A percentile compares a stretch with the other conserved stretches of the same genome.
These are phyloP conservation scores for Diarsia dahlii DNA, from an alignment of 2,888 invertebrate genomes.

Conservation along the genomic window DNA sequence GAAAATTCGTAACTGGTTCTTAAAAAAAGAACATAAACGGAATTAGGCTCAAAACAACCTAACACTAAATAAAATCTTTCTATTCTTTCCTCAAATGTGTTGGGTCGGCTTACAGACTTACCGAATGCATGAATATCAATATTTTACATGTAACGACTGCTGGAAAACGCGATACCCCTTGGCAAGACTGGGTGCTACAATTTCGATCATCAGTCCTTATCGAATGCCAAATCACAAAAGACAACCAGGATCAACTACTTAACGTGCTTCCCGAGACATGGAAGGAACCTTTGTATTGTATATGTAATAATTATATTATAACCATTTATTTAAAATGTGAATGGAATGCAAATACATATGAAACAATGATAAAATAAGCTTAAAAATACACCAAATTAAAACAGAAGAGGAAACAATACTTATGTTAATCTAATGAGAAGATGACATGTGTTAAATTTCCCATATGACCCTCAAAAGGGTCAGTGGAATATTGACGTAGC, in stretches of 20 bases:
- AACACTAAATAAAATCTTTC: neutral
- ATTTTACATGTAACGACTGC: neutral
- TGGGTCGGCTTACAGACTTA: too few relatives aligned
- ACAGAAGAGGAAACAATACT: too few relatives aligned
- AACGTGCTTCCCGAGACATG: neutral
- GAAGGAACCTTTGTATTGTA: neutral
- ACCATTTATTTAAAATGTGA: too few relatives aligned
- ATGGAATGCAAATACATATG: too few relatives aligned
- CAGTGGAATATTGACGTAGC: too few relatives aligned
- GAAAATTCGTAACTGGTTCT: neutral
- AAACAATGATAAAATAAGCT: too few relatives aligned
- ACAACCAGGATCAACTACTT: neutral
- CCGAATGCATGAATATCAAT: neutral
- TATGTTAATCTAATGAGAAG: too few relatives aligned
- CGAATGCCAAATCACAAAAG: neutral
- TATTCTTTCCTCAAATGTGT: neutral
- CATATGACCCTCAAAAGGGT: too few relatives aligned
- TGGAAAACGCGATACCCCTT: neutral
- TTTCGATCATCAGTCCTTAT: neutral
- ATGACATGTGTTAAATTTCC: too few relatives aligned
- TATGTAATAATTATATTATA: neutral
- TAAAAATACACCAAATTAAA: too few relatives aligned
- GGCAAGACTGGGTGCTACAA: neutral
- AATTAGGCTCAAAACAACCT: neutral
- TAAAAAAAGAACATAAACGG: neutral